Percentiles rank a stretch among this genome's conserved stretches.
phyloP scores from a whole-genome alignment of 2,797 vertebrate species.

The Falco cherrug region DNA sequence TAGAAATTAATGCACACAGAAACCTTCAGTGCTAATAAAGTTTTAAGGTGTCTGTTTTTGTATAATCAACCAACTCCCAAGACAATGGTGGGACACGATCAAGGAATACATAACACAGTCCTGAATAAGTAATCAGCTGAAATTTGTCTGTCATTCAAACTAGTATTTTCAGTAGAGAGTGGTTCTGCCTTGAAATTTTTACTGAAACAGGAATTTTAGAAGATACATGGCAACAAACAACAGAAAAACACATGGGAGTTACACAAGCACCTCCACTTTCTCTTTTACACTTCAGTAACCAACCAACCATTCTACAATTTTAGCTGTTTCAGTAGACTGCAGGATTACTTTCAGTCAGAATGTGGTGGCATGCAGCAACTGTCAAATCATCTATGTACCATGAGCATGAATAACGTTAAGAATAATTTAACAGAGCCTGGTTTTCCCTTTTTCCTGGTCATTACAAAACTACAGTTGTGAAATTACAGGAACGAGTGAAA shows the following conservation, averaged over 20 bases:
- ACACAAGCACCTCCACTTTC: neutral
- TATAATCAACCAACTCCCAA: neutral
- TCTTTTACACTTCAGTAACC: neutral
- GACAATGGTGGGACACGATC: fast-evolving
- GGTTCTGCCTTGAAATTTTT: neutral
- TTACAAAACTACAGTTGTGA: neutral
- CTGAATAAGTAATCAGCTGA: neutral
- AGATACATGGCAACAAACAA: neutral
- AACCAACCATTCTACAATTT: neutral
- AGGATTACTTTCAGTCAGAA: neutral
- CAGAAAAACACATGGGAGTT: neutral
- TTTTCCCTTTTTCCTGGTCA: neutral
- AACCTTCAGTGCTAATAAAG: neutral
- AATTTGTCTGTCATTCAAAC: neutral
- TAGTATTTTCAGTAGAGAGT: neutral
- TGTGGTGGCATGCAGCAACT: neutral
- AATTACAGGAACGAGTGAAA: neutral
- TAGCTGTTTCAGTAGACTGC: neutral
- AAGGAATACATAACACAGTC: neutral
- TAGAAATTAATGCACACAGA: neutral
- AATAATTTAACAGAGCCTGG: neutral
- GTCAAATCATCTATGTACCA: neutral
- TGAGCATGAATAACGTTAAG: neutral
- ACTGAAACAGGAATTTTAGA: neutral
- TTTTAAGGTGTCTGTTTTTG: neutral